These are phyloP conservation scores for Collichthys lucidus DNA, from an alignment of 2,113 vertebrate genomes.

Conservation along the genomic window DNA sequence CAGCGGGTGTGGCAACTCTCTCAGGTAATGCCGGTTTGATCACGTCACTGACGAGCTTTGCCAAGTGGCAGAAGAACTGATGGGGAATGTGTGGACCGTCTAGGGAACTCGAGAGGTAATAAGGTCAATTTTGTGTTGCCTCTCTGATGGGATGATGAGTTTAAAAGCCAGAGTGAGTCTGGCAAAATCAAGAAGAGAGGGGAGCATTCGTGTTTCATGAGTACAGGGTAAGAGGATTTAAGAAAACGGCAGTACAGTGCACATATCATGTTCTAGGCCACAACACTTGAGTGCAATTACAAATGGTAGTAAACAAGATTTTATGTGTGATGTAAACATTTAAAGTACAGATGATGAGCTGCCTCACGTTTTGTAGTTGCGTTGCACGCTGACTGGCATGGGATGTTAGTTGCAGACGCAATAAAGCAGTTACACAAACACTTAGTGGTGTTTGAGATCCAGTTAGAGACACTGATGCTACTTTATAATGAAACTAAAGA, in stretches of 20 bases:
- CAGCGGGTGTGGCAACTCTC: slow-evolving; percentile 38
- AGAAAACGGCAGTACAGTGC: slow-evolving; percentile 26
- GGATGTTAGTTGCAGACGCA: slow-evolving; percentile 25
- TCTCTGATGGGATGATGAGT: slow-evolving; percentile 60
- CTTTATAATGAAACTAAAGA: slow-evolving; percentile 22
- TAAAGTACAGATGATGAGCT: background rate
- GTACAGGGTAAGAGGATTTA: slow-evolving; percentile 60
- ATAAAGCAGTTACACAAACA: slow-evolving; percentile 22
- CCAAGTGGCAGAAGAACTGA: slow-evolving; percentile 36
- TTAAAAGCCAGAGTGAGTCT: slow-evolving; percentile 59
- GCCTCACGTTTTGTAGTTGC: slow-evolving; percentile 2
- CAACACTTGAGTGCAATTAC: slow-evolving; percentile 12
- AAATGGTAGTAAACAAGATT: background rate
- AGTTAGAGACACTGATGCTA: slow-evolving; percentile 22
- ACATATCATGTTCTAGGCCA: slow-evolving; percentile 47
- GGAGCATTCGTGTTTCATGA: slow-evolving; percentile 47
- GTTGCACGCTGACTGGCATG: slow-evolving; percentile 15
- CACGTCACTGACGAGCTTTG: slow-evolving; percentile 40
- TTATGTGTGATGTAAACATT: background rate
- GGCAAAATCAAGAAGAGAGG: slow-evolving; percentile 43
- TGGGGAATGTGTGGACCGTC: slow-evolving; percentile 14
- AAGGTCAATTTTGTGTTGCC: slow-evolving; percentile 50
- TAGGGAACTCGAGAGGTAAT: slow-evolving; percentile 35
- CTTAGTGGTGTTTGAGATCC: slow-evolving; percentile 14
- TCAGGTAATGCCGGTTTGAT: slow-evolving; percentile 52